These are phyloP conservation scores for Chrysodeixis includens DNA, from an alignment of 2,888 invertebrate species.

Conservation along the genomic window DNA sequence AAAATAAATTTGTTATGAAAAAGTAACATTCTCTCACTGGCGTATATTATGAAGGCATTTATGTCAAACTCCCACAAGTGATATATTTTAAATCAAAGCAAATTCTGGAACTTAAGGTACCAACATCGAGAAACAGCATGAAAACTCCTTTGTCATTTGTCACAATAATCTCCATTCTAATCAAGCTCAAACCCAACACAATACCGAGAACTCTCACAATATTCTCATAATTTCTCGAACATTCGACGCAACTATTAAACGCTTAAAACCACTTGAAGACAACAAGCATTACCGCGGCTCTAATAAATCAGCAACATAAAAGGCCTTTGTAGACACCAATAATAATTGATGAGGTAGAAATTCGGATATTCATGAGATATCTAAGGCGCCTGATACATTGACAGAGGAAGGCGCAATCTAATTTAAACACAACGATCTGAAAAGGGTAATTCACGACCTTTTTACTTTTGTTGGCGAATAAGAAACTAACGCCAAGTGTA, in stretches of 20 bases:
- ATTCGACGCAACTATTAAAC: slow-evolving; percentile 27
- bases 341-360: slow-evolving; percentile 36
- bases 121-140: too few species aligned
- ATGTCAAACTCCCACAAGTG: too few species aligned
- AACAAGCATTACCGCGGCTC: slow-evolving; percentile 16
- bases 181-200: slow-evolving; percentile 18
- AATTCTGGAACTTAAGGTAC: too few species aligned
- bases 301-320: slow-evolving; percentile 45
- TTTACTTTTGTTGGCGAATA: neutral
- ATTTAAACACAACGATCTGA: neutral
- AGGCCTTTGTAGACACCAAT: slow-evolving; percentile 35
- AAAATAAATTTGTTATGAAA: too few species aligned
- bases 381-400: neutral
- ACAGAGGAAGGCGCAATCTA: neutral
- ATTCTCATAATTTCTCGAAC: slow-evolving; percentile 27
- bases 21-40: too few species aligned
- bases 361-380: slow-evolving; percentile 34
- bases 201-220: slow-evolving; percentile 5
- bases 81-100: too few species aligned
- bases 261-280: slow-evolving; percentile 18
- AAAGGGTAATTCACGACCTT: neutral
- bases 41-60: too few species aligned
- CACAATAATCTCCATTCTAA: neutral
- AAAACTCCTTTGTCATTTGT: too few species aligned
- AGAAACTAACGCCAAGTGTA: neutral